Evolutionary conservation across 2,888 invertebrate genomes (phyloP).

Genomic region (Uloborus plumipes): DNA sequence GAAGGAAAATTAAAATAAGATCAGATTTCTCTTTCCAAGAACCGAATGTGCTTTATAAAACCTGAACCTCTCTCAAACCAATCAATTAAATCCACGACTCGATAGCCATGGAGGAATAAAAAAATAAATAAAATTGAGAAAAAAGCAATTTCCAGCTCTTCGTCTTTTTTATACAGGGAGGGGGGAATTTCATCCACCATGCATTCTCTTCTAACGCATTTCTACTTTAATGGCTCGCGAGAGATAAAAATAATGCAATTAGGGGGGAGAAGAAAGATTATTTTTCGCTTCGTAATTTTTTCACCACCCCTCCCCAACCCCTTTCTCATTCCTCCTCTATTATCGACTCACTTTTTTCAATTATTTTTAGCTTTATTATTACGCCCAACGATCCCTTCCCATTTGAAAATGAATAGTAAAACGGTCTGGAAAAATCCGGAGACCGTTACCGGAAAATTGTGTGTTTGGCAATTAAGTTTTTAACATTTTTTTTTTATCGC

Average conservation of each 20-base stretch:
- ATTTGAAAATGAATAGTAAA: conserved; percentile 29
- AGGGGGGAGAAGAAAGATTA: conserved; percentile 51
- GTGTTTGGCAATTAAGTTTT: conserved; percentile 58
- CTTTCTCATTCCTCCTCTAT: conserved; percentile 3
- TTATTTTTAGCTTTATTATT: conserved; percentile 30
- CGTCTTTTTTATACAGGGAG: conserved; percentile 22
- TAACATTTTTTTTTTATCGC: conserved; percentile 30
- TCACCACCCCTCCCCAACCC: conserved; percentile 7
- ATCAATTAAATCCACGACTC: conserved; percentile 45
- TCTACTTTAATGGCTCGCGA: conserved; percentile 55
- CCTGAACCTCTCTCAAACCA: conserved; percentile 24
- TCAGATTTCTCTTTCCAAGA: background rate
- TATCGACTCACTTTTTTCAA: conserved; percentile 43
- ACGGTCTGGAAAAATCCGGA: conserved; percentile 42
- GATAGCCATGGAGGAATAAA: conserved; percentile 29
- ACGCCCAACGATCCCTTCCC: conserved; percentile 14
- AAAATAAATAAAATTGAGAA: conserved; percentile 19
- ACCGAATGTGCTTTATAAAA: conserved; percentile 1
- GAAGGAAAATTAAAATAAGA: background rate
- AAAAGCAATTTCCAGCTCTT: conserved; percentile 47
- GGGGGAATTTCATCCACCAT: conserved; percentile 11
- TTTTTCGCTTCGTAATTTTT: conserved; percentile 46
- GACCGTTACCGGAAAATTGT: conserved; percentile 62
- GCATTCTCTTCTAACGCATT: conserved; percentile 27
- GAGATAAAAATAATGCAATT: conserved; percentile 64